These are phyloP conservation scores for Callorhinus ursinus DNA, from an alignment of 2,113 vertebrate species.

Conservation along the genomic window DNA sequence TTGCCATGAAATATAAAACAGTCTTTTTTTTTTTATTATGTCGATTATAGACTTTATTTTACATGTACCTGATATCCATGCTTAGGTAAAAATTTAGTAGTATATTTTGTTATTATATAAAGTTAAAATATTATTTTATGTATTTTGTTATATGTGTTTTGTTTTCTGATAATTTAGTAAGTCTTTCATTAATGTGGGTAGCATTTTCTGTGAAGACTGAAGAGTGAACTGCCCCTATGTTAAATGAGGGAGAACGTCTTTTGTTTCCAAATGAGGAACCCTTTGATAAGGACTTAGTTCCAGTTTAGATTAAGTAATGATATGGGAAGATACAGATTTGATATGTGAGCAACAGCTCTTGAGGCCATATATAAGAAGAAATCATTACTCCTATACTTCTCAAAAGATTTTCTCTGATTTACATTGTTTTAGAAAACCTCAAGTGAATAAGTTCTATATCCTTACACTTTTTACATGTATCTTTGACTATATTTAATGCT, in stretches of 20 bases:
- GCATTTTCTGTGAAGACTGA: not conserved
- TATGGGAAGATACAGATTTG: not conserved
- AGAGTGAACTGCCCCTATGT: not conserved
- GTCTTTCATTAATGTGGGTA: not conserved
- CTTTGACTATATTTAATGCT: not conserved
- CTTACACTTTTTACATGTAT: not conserved
- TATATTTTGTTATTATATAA: not conserved
- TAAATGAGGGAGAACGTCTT: not conserved
- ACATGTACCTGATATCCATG: not conserved
- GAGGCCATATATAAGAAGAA: not conserved
- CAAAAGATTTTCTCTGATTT: not conserved
- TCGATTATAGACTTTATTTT: not conserved
- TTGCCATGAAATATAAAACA: not conserved
- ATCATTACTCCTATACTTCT: not conserved
- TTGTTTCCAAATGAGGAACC: not conserved
- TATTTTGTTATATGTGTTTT: not conserved
- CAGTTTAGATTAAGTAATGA: not conserved
- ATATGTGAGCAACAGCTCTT: not conserved
- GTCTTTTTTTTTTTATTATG: not conserved
- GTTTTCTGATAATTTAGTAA: not conserved
- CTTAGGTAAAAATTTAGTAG: not conserved
- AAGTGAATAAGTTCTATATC: not conserved
- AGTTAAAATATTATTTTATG: not conserved
- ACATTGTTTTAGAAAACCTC: not conserved
- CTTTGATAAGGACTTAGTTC: not conserved